Base-by-base conservation (phyloP, 2,888 invertebrate species). In the Pheosia gnoma region DNA sequence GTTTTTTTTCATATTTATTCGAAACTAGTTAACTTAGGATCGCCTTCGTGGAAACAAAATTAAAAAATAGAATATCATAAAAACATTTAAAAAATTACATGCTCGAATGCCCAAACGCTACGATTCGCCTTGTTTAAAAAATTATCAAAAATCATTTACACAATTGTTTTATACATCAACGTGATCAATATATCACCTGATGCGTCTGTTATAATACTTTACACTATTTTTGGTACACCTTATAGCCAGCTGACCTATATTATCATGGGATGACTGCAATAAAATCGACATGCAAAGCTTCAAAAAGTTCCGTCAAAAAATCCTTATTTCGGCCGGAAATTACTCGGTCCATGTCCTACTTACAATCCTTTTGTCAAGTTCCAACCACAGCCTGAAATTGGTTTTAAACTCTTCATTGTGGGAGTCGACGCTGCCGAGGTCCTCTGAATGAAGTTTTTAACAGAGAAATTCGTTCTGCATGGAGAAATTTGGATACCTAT, bases 401-500 rank as follows among this genome's bases (percentile, higher is more conserved):
- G 47, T 47, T 47, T 47, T 47, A 47, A 47, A 47, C 47, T 47
- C 47, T n/a, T 11, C 47, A 47, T 47, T 47, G 47, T 47, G 47
- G n/a, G n/a, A 47, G 47, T 11, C n/a, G 47, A 47, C 8, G 9
- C n/a, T n/a, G 9, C n/a, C 9, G 47, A n/a, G 47, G 47, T n/a
- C 11, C 11, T 47, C 47, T 11, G n/a, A 47, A 47, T 47, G 47
- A 47, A 47, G 47, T 47, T 47, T 47, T 47, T 5, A 47, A 47
- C 47, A 47, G 5, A 47, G 47, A 11, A 47, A 47, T 47, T 47
- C 47, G n/a, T 9, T 47, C 9, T 9, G 47, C 11, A 47, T 43
- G 10, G 8, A 47, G 11, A n/a, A 47, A n/a, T 47, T 47, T 4
- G 11, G 9, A 47, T 47, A 1, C 1, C 41, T 41, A 41, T 7